Evolutionary conservation across 1,140 invertebrate genomes (phyloP).

Genomic region (Grapholita molesta): DNA sequence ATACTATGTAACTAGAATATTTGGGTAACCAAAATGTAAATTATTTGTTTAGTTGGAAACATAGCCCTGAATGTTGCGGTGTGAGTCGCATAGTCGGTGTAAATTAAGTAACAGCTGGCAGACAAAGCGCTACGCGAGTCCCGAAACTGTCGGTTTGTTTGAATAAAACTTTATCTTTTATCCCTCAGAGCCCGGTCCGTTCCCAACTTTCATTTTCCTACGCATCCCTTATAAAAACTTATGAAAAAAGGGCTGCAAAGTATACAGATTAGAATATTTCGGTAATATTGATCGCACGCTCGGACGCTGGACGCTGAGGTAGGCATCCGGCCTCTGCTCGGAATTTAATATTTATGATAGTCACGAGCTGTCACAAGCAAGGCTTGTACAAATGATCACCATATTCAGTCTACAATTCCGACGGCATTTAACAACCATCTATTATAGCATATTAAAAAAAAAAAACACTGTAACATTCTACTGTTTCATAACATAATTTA

Average conservation of each 20-base stretch:
- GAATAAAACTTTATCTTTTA: slow-evolving; percentile 32
- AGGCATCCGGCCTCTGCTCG: neutral
- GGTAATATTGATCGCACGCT: slow-evolving; percentile 17
- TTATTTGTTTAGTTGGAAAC: slow-evolving; percentile 18
- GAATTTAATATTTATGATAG: slow-evolving; percentile 14
- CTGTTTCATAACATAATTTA: no score
- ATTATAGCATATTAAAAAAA: no score
- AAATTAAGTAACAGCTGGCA: slow-evolving; percentile 40
- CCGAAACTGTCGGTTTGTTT: slow-evolving; percentile 30
- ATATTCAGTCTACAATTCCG: neutral
- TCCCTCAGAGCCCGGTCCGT: slow-evolving; percentile 10
- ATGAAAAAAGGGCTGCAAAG: slow-evolving; percentile 19
- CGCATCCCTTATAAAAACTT: slow-evolving; percentile 20
- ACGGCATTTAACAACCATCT: neutral
- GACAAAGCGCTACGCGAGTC: slow-evolving; percentile 25
- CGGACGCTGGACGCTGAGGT: neutral
- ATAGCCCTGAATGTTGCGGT: slow-evolving; percentile 19
- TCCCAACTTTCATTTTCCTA: slow-evolving; percentile 17
- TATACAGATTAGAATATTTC: slow-evolving; percentile 12
- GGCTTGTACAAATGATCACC: neutral
- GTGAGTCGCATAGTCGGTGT: slow-evolving; percentile 31
- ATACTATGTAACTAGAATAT: neutral
- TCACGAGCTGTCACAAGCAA: neutral
- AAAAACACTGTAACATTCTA: no score
- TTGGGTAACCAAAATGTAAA: neutral